Base-by-base conservation (phyloP, 2,113 vertebrate species). In the Notothenia rossii region DNA sequence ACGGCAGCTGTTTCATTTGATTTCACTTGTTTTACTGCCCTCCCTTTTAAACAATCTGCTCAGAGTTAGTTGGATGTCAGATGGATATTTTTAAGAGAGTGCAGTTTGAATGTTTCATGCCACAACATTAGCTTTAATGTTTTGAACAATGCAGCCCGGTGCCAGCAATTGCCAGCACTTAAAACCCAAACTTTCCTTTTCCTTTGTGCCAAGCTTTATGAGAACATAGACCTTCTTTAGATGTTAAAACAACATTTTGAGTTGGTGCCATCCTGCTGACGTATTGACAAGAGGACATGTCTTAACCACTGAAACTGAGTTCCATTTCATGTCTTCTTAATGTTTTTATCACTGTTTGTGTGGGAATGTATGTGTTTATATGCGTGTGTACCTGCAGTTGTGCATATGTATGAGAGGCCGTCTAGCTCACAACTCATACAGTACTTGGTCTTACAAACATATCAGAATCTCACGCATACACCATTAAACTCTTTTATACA, bases 11-110 rank as follows among this genome's bases (percentile, higher is more conserved):
- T 66, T 77, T 79, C 17, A 22, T 72, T 75, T 78, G 25, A 43
- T 69, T 82, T 85, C 40, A 46, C 46, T 61, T 67, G 74, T 33
- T 83, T 82, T 75, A 59, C 43, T 20, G 49, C 20, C 25, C 9
- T 33, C 68, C 45, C 49, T 48, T 54, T 40, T 40, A 66, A 75
- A 55, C 18, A 29, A 25, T 68, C 46, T 73, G 75, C 50, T 67
- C 61, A n/a, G 58, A 51, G 20, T 61, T 40, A 13, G 62, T 81
- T 72, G 48, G 49, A 60, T 69, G 60, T 73, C 67, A 60, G 75
- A 79, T 61, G 62, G 48, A 14, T 53, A 13, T 25, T 72, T 8
- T 10, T 20, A 22, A 55, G 9, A 20, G 69, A 69, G 22, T 56
- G 61, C 45, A 69, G n/a, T 73, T 61, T 33, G 20, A 50, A 61